These are phyloP conservation scores for Aspidiotus destructor DNA, from an alignment of 2,888 invertebrate species.

Conservation along the genomic window DNA sequence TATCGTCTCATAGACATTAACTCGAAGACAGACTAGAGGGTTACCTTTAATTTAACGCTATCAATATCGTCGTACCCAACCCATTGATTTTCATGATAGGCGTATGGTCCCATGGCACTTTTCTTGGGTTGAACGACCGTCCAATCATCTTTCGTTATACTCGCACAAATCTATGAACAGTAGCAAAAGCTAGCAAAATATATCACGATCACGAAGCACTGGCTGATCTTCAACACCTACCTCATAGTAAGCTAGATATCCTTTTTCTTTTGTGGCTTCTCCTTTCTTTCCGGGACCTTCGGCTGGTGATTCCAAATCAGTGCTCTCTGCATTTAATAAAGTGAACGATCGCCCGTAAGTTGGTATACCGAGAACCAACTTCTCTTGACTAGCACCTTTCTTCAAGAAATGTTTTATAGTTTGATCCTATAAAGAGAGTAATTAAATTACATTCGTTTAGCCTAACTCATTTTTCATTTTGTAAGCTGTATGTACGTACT, in stretches of 20 bases:
- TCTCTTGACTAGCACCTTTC: slow-evolving; percentile 66
- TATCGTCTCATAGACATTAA: background rate
- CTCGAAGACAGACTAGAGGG: background rate
- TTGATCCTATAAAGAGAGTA: slow-evolving; percentile 54
- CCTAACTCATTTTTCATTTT: background rate
- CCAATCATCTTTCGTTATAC: slow-evolving; percentile 66
- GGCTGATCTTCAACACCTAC: slow-evolving; percentile 43
- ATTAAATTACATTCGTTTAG: background rate
- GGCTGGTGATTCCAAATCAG: slow-evolving; percentile 75
- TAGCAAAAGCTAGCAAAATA: background rate
- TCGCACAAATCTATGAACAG: slow-evolving; percentile 69
- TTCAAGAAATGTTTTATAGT: slow-evolving; percentile 73
- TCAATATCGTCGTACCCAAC: slow-evolving; percentile 80
- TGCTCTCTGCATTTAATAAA: slow-evolving; percentile 71
- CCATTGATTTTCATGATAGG: slow-evolving; percentile 80
- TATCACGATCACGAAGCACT: background rate
- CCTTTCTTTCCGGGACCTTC: slow-evolving; percentile 87
- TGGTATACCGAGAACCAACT: slow-evolving; percentile 76
- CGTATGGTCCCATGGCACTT: slow-evolving; percentile 80
- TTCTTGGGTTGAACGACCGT: slow-evolving; percentile 70
- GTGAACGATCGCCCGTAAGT: slow-evolving; percentile 87
- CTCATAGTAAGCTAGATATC: slow-evolving; percentile 87
- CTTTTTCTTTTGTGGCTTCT: slow-evolving; percentile 82
- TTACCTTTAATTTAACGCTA: slow-evolving; percentile 43
- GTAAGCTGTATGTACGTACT: slow-evolving; percentile 54